A percentile compares a stretch with the other conserved stretches of the same genome.
phyloP scores from a whole-genome alignment of 2,888 invertebrate species.

The Eutolmus rufibarbis region DNA sequence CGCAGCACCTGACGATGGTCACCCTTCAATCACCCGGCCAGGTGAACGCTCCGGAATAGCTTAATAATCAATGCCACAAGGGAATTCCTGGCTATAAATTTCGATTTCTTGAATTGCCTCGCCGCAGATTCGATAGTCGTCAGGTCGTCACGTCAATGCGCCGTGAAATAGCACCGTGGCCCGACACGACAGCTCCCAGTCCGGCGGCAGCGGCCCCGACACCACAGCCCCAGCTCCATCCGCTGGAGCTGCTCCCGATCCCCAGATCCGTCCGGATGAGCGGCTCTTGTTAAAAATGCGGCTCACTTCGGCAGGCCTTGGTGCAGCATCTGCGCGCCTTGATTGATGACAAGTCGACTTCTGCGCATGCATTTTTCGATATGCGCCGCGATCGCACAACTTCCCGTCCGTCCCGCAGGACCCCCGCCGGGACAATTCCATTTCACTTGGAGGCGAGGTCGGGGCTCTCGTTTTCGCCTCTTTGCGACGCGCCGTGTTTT shows the following conservation, averaged over 20 bases:
- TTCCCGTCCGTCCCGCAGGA: background rate
- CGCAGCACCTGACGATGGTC: slow-evolving; percentile 28
- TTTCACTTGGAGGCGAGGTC: background rate
- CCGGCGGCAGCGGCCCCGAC: background rate
- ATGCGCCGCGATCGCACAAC: background rate
- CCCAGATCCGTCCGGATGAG: slow-evolving; percentile 25
- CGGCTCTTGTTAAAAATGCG: slow-evolving; percentile 33
- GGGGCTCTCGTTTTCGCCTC: background rate
- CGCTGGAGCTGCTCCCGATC: slow-evolving; percentile 6
- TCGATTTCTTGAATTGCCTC: slow-evolving; percentile 47
- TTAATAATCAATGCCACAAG: slow-evolving; percentile 47
- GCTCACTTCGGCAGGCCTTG: slow-evolving; percentile 27
- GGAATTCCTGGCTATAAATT: slow-evolving; percentile 48
- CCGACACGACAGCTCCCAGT: background rate
- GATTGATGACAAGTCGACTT: slow-evolving; percentile 47
- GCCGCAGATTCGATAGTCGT: slow-evolving; percentile 29
- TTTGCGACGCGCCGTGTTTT: background rate
- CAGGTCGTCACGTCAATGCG: slow-evolving; percentile 29
- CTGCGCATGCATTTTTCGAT: slow-evolving; percentile 38
- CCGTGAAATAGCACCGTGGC: slow-evolving; percentile 22
- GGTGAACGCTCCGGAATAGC: slow-evolving; percentile 41
- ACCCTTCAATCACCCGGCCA: slow-evolving; percentile 25
- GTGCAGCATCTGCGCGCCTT: slow-evolving; percentile 43
- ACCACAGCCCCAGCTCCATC: background rate
- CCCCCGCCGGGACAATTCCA: slow-evolving; percentile 15